Conservation (phyloP, 2,113 vertebrate species). For the Arizona elegans region DNA sequence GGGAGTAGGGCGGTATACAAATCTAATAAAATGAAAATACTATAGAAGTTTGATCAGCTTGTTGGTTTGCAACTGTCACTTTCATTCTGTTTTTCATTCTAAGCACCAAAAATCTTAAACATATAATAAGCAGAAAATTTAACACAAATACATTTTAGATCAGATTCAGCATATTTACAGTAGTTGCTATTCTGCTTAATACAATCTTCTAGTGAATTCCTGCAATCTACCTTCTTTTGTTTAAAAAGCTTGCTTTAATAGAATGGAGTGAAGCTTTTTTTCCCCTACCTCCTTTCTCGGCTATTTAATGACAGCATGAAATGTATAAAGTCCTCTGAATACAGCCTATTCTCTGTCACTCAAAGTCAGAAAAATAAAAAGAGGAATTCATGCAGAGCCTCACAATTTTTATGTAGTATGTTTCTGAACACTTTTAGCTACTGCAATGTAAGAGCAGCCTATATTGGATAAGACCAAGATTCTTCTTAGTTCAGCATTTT, state of each 20-base stretch:
- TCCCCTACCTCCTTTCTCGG: neutral
- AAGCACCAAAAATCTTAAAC: neutral
- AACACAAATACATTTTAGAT: neutral
- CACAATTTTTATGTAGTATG: neutral
- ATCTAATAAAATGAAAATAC: no score
- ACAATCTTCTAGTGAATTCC: neutral
- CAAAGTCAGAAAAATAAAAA: neutral
- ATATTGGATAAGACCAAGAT: neutral
- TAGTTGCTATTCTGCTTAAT: neutral
- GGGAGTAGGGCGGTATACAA: no score
- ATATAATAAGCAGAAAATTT: neutral
- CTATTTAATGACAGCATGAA: neutral
- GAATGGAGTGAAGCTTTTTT: neutral
- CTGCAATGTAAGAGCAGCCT: neutral
- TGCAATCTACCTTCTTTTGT: neutral
- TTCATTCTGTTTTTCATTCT: neutral
- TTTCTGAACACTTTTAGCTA: neutral
- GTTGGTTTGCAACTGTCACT: neutral
- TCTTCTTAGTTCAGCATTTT: neutral
- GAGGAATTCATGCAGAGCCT: neutral
- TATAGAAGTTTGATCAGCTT: neutral
- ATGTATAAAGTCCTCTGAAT: neutral
- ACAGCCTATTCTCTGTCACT: neutral
- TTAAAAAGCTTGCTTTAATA: neutral
- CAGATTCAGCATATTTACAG: neutral